Base-by-base conservation (phyloP, 2,113 vertebrate genomes). In the Emydura subglobosa region DNA sequence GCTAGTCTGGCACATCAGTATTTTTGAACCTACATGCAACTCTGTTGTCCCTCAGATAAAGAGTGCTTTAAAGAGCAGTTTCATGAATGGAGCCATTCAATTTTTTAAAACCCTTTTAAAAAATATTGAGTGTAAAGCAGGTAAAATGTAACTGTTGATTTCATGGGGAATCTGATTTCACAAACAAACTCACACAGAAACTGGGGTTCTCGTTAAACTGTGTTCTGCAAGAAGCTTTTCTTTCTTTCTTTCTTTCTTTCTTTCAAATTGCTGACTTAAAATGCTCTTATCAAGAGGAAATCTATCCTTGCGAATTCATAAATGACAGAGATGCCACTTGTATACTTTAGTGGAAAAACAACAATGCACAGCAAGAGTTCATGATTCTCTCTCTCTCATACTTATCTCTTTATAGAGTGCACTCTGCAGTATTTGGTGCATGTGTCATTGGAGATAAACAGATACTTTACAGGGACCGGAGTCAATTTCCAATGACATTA, bases 371-470 rank as follows among this genome's bases (percentile, higher is more conserved):
- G 88, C 90, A 94, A 96, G 97, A 95, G 83, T 96, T 92, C 76
- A 65, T 96, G 93, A 93, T 93, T 88, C 55, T 47, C 44, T 47
- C 51, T 90, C 85, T 89, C 84, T 95, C 87, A 21, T 92, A 83
- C 85, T 7, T 94, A 94, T 96, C 95, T 93, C 92, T 96, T 97
- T 93, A 84, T 59, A 92, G 54, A 89, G 61, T 85, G 42, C 1
- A 2, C 91, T 92, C 95, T 92, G 59, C 86, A 74, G 68, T 92
- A 88, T 96, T 97, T 93, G 93, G 53, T 97, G 79, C 86, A 91
- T 84, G 85, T 97, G 94, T 97, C 96, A 96, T 80, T 88, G 74
- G 85, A 97, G 96, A 96, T 95, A 81, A 95, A 96, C 96, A 96
- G 94, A 88, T 92, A 86, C 90, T 97, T 95, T 95, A 90, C 42